phyloP scores from a whole-genome alignment of 2,888 invertebrate species.

The Liposcelis brunnea region DNA sequence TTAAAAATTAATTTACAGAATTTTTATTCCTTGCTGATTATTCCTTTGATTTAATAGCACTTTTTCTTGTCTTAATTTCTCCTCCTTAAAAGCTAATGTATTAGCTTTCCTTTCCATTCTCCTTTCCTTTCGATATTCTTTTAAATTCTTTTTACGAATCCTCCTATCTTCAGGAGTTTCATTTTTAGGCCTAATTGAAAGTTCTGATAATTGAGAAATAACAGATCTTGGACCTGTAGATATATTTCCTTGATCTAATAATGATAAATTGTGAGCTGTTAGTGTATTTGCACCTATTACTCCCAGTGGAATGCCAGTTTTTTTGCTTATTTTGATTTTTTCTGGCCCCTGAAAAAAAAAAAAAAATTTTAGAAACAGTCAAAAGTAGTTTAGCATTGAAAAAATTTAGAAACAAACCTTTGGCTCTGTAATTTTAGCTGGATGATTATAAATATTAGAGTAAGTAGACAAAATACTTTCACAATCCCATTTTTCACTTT shows the following conservation, averaged over 20 bases:
- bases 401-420: no score
- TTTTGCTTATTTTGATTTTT: no score
- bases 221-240: constrained; percentile 38
- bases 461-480: constrained; percentile 80
- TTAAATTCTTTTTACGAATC: constrained; percentile 55
- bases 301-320: constrained; percentile 57
- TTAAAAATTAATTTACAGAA: neutral
- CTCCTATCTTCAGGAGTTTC: constrained; percentile 69
- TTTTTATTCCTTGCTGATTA: constrained; percentile 6
- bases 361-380: no score
- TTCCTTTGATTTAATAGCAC: constrained; percentile 56
- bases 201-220: constrained; percentile 45
- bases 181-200: constrained; percentile 47
- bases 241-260: constrained; percentile 23
- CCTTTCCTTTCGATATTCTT: constrained; percentile 39
- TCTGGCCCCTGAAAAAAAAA: no score
- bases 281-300: constrained; percentile 38
- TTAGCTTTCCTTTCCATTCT: constrained; percentile 69
- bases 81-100: constrained; percentile 64
- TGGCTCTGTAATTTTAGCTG: constrained; percentile 62
- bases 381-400: no score
- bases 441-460: constrained; percentile 84
- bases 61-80: constrained; percentile 64
- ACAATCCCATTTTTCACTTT: constrained; percentile 47
- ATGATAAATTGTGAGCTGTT: constrained; percentile 47